Conservation (phyloP, 2,797 vertebrate species). For the Vespertilio murinus region DNA sequence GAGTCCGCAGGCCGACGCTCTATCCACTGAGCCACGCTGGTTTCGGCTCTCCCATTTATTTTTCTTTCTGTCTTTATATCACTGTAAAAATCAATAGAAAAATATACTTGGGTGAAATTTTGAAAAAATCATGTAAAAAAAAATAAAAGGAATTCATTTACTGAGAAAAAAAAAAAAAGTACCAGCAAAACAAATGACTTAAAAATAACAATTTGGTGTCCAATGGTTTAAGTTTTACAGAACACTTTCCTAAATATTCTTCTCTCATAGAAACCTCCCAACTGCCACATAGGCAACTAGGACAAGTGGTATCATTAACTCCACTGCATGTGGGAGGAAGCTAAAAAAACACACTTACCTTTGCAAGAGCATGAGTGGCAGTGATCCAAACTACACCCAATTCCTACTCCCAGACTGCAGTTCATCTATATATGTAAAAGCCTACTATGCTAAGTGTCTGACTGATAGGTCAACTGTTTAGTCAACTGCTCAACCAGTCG, state of each 20-base stretch:
- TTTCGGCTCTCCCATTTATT: no score
- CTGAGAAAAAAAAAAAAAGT: no score
- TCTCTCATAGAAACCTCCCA: slow-evolving; percentile 12
- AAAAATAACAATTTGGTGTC: not conserved
- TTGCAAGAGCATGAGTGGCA: not conserved
- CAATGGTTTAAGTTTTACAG: slow-evolving; percentile 1
- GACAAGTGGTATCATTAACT: not conserved
- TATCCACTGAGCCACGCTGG: no score
- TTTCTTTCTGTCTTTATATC: no score
- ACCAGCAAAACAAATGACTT: not conserved
- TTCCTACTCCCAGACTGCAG: not conserved
- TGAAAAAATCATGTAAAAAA: not conserved
- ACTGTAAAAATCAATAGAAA: no score
- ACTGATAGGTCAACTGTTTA: no score
- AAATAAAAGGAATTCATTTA: slow-evolving; percentile 26
- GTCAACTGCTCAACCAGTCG: accelerated
- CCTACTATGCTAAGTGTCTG: no score
- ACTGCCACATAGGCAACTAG: not conserved
- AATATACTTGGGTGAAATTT: not conserved
- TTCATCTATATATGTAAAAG: not conserved
- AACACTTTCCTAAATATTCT: not conserved
- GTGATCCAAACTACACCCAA: not conserved
- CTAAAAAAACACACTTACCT: not conserved
- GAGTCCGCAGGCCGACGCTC: no score
- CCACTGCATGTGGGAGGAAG: not conserved